Evolutionary conservation across 2,888 invertebrate species (phyloP).

Genomic region (Ophonus ardosiacus): DNA sequence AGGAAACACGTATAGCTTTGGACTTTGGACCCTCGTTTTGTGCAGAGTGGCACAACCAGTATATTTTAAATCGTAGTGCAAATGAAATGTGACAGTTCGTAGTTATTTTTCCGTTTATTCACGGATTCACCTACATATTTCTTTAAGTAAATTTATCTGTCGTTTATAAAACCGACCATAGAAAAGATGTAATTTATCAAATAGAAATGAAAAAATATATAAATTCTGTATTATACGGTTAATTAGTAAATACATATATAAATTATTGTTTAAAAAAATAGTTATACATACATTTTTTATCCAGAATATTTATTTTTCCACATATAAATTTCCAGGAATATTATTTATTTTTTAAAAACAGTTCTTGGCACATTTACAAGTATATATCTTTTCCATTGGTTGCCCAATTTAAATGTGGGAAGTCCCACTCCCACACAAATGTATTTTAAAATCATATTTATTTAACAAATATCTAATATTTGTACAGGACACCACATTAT

Average conservation of each 20-base stretch:
- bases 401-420: constrained; percentile 3
- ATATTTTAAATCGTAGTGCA: too few species aligned
- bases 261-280: neutral
- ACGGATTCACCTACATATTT: too few species aligned
- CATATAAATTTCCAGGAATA: neutral
- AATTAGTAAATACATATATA: neutral
- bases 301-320: neutral
- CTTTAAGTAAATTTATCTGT: too few species aligned
- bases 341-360: constrained; percentile 14
- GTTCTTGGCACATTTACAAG: constrained; percentile 19
- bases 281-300: neutral
- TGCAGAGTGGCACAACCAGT: too few species aligned
- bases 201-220: too few species aligned
- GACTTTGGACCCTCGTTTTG: too few species aligned
- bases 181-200: too few species aligned
- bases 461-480: constrained; percentile 30
- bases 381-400: constrained; percentile 5
- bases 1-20: too few species aligned
- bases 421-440: neutral
- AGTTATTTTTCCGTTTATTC: too few species aligned
- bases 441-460: constrained; percentile 14
- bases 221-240: neutral
- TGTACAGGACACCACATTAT: constrained; percentile 47
- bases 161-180: too few species aligned
- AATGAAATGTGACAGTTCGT: too few species aligned